A percentile compares a stretch with the other conserved stretches of the same genome.
Evolutionary conservation across 2,888 invertebrate genomes (phyloP).

Genomic region (Lordiphosa fenestrarum): DNA sequence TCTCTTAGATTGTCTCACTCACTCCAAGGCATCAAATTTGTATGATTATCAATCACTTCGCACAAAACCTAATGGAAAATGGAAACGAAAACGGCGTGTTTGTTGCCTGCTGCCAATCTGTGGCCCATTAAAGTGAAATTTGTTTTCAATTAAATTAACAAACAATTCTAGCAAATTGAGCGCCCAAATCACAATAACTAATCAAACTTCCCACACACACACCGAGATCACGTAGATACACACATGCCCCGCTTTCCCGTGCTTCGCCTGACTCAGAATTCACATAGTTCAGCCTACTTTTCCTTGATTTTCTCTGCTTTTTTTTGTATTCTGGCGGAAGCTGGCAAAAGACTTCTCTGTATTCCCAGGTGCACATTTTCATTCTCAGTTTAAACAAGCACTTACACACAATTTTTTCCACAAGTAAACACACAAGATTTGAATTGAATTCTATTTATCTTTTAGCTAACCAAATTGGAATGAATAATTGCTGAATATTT

Average conservation of each 20-base stretch:
- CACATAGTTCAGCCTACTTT: constrained; percentile 44
- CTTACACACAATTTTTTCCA: constrained; percentile 37
- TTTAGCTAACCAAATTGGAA: constrained; percentile 14
- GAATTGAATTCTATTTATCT: constrained; percentile 7
- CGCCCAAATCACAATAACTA: constrained; percentile 36
- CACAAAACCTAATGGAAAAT: too few relatives aligned
- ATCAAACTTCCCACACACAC: background rate
- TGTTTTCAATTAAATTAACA: constrained; percentile 51
- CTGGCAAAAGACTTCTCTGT: constrained; percentile 28
- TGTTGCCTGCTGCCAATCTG: constrained; percentile 26
- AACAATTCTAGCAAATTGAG: constrained; percentile 37
- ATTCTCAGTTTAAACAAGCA: constrained; percentile 35
- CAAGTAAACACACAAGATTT: constrained; percentile 41
- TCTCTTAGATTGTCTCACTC: too few relatives aligned
- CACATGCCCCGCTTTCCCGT: constrained; percentile 15
- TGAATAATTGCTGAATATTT: constrained; percentile 23
- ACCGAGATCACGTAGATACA: constrained; percentile 25
- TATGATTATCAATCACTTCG: too few relatives aligned
- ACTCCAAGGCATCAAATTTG: too few relatives aligned
- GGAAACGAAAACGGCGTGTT: too few relatives aligned
- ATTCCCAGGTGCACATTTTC: constrained; percentile 60
- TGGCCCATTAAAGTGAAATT: constrained; percentile 46
- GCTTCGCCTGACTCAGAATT: constrained; percentile 15
- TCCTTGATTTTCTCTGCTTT: constrained; percentile 14
- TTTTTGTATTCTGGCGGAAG: constrained; percentile 33